Evolutionary conservation across 2,797 vertebrate species (phyloP).

Genomic region (Pantherophis alleghaniensis): DNA sequence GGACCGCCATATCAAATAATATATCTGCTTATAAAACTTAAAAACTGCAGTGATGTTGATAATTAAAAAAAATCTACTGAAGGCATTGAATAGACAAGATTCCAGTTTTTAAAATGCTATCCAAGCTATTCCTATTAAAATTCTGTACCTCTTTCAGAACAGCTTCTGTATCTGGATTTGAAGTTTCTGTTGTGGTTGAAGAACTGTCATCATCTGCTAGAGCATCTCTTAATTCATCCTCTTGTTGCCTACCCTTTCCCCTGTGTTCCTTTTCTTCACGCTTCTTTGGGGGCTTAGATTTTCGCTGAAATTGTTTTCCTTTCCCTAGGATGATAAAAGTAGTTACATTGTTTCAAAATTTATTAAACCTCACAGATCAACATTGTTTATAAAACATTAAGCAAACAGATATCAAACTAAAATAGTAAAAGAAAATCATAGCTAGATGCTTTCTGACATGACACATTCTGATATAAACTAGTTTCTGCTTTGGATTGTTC

Average conservation of each 20-base stretch:
- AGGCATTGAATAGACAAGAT: neutral
- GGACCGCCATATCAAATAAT: neutral
- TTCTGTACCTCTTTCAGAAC: constrained; percentile 84
- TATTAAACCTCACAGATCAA: neutral
- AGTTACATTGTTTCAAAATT: neutral
- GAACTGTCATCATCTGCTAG: constrained; percentile 95
- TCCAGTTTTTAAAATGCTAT: neutral
- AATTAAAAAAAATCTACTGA: neutral
- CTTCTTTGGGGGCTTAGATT: constrained; percentile 88
- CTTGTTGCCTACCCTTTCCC: constrained; percentile 79
- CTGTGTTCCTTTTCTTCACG: constrained; percentile 90
- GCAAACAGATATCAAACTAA: neutral
- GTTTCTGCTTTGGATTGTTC: neutral
- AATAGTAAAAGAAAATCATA: neutral
- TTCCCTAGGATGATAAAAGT: constrained; percentile 71
- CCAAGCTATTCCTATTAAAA: neutral
- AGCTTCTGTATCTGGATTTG: constrained; percentile 91
- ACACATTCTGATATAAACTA: neutral
- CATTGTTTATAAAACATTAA: neutral
- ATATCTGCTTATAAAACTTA: neutral
- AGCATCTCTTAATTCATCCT: constrained; percentile 90
- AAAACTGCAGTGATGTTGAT: neutral
- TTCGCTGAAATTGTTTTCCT: constrained; percentile 84
- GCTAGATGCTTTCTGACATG: neutral
- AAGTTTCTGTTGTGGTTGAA: constrained; percentile 97